Evolutionary conservation across 1,140 invertebrate species (phyloP).

Genomic region (Carposina sasakii): DNA sequence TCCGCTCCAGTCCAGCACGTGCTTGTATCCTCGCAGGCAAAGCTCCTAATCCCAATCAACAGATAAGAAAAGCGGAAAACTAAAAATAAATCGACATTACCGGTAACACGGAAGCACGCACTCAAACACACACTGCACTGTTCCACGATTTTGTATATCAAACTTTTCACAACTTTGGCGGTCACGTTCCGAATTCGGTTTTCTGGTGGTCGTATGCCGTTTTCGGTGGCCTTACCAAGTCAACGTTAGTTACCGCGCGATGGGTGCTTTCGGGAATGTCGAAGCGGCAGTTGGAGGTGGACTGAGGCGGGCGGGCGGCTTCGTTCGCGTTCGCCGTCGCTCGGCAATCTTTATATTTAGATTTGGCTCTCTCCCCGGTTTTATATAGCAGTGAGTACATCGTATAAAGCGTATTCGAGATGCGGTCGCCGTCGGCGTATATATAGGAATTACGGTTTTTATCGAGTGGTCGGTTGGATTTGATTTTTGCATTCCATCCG

Average conservation of each 20-base stretch:
- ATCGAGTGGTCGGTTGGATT: slow-evolving; percentile 61
- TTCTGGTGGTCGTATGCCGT: slow-evolving; percentile 41
- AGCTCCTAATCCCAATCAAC: slow-evolving; percentile 21
- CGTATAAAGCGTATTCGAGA: slow-evolving; percentile 67
- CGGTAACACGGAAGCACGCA: slow-evolving; percentile 39
- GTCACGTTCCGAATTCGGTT: slow-evolving; percentile 44
- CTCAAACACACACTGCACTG: slow-evolving; percentile 57
- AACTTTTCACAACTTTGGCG: slow-evolving; percentile 43
- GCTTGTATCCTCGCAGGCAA: slow-evolving; percentile 15
- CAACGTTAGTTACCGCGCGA: slow-evolving; percentile 49
- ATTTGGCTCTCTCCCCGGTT: slow-evolving; percentile 70
- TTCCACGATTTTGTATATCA: slow-evolving; percentile 38
- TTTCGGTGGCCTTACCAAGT: slow-evolving; percentile 39
- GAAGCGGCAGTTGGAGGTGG: slow-evolving; percentile 56
- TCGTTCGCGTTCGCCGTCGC: slow-evolving; percentile 52
- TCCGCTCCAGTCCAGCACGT: slow-evolving; percentile 36
- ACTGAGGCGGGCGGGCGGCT: slow-evolving; percentile 66
- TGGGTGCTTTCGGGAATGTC: slow-evolving; percentile 53
- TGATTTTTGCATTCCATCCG: slow-evolving; percentile 56
- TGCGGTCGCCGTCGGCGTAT: slow-evolving; percentile 53
- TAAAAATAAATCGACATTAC: slow-evolving; percentile 20
- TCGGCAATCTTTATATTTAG: slow-evolving; percentile 66
- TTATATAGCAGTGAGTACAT: slow-evolving; percentile 72
- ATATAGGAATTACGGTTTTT: slow-evolving; percentile 70
- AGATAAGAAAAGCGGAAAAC: slow-evolving; percentile 27